Base-by-base conservation (phyloP, 2,888 invertebrate species). In the Macaria liturata region DNA sequence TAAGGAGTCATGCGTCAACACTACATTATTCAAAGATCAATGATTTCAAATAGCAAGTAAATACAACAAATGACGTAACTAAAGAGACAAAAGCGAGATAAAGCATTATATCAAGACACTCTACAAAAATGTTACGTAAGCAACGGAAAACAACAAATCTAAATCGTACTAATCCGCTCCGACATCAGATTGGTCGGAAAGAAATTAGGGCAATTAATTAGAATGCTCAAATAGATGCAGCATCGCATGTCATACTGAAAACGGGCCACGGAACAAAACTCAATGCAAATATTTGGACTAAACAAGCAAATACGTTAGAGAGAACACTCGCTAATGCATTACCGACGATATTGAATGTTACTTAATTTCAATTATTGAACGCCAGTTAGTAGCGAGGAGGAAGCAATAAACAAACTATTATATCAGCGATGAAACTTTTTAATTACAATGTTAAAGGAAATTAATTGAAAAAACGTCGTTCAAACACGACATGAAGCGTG, bases 231-330 rank as follows among this genome's bases (percentile, higher is more conserved):
- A 40, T 52, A 46, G 4, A 45, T 49, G 32, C 40, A 44, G n/a
- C 31, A 45, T 8, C 20, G 4, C 40, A 32, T 32, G 43, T 3
- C 40, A 32, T 32, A 37, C 31, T 8, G 46, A 5, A 59, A 45
- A 32, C 32, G 32, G 47, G 46, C 40, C 54, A 47, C 37, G 31
- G 32, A 54, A 54, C 43, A 9, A 44, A 48, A 30, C 49, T 34
- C 50, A 50, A 32, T 62, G 46, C 46, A 32, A 47, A 54, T 64
- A 58, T 40, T 46, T 48, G 49, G 39, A 50, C 53, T 44, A 59
- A 50, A 51, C 56, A 57, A 42, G 39, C 40, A 59, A 50, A 51
- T 54, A 57, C 46, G 43, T 54, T 45, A 45, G 30, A 46, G 46
- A 46, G 40, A 54, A 9, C 37, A 6, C 3, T 34, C 37, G 42